Base-by-base conservation (phyloP, 2,797 vertebrate species). In the Hippocampus kuda region DNA sequence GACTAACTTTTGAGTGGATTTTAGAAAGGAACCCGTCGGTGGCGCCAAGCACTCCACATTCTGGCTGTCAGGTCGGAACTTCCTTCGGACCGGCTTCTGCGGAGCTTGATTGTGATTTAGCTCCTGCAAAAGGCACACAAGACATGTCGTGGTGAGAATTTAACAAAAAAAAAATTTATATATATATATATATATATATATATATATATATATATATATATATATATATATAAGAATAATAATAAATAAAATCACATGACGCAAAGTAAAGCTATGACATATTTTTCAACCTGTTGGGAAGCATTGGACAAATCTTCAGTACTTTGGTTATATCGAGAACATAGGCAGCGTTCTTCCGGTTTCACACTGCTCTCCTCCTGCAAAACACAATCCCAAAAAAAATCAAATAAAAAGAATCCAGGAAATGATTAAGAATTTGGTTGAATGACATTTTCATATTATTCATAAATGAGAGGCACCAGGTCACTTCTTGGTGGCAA, bases 21-120 rank as follows among this genome's bases (percentile, higher is more conserved):
- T 86, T 76, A 81, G 88, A 77, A 83, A 79, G 0, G 74, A 57
- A 42, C 72, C 22, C 30, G 70, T 51, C 16, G 79, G 62, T 59
- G 90, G 84, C 27, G 93, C 90, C 0, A 85, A 87, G 10, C 79
- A 85, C 77, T 96, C 94, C 65, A 71, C 74, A 79, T 77, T 86
- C 68, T 81, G 93, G 49, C 79, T 85, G 77, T 98, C 94, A 0
- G 91, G 84, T 67, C 91, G 92, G 77, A 92, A 91, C 86, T 96
- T 98, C 85, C 93, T 91, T 67, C 95, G 93, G 60, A 93, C 75
- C 0, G 95, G 95, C 84, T 98, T 98, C 83, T 93, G 94, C 22
- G 95, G 94, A 0, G 90, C 91, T 54, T 94, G 94, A 85, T 83
- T 76, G 65, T 82, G 85, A 2, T 66, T 67, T 9, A 49, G 13